These are phyloP conservation scores for Pterobdella sp. DNA, from an alignment of 2,888 invertebrate species.

Conservation along the genomic window DNA sequence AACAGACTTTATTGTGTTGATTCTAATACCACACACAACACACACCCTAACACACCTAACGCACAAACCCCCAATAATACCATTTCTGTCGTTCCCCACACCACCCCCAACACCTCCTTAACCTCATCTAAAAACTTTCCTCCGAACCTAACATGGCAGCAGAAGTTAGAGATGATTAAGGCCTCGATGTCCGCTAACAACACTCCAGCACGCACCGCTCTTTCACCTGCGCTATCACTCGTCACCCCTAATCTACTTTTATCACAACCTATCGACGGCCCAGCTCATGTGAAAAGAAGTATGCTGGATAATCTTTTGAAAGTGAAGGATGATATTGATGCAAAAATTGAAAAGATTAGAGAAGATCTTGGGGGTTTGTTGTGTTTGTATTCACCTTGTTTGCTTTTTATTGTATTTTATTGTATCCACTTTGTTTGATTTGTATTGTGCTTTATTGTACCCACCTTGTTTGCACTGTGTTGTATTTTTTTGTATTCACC, in stretches of 20 bases:
- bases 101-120: not conserved
- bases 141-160: constrained; percentile 1
- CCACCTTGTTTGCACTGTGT: no score
- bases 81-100: not conserved
- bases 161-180: not conserved
- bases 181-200: not conserved
- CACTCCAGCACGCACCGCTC: not conserved
- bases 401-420: no score
- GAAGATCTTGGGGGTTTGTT: constrained; percentile 27
- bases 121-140: not conserved
- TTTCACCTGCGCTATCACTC: not conserved
- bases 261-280: constrained; percentile 1
- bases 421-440: no score
- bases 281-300: constrained; percentile 28
- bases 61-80: not conserved
- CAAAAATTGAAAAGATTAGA: constrained; percentile 21
- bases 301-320: constrained; percentile 26
- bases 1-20: no score
- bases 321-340: constrained; percentile 28
- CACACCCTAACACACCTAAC: no score
- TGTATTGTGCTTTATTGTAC: no score
- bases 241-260: not conserved
- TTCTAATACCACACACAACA: no score
- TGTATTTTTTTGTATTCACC: no score
- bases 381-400: constrained; percentile 10